Base-by-base conservation (phyloP, 1,140 invertebrate species). In the Oryzaephilus surinamensis region DNA sequence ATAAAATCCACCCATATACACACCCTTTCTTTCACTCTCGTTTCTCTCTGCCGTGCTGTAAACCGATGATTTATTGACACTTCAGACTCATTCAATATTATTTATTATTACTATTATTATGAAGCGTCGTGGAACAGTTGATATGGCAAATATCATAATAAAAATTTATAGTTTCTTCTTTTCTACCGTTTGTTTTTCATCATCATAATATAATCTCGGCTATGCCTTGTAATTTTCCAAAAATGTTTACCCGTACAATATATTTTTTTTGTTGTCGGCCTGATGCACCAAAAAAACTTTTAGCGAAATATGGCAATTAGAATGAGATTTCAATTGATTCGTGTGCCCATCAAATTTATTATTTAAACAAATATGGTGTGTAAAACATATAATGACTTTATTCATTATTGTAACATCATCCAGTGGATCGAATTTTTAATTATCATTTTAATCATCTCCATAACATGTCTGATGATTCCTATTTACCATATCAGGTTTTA, bases 1-100 rank as follows among this genome's bases (percentile, higher is more conserved):
- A 45, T 55, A 48, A 55, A 51, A 48, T 44, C 46, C 41, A 38
- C 45, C 46, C 45, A n/a, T n/a, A n/a, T n/a, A n/a, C n/a, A n/a
- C n/a, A n/a, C n/a, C n/a, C n/a, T n/a, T n/a, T n/a, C n/a, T n/a
- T n/a, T n/a, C n/a, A n/a, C n/a, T n/a, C n/a, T n/a, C n/a, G n/a
- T n/a, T n/a, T n/a, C n/a, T n/a, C n/a, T n/a, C n/a, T n/a, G n/a
- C n/a, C n/a, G n/a, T n/a, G n/a, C n/a, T n/a, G n/a, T n/a, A n/a
- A n/a, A n/a, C n/a, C n/a, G n/a, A n/a, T n/a, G n/a, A n/a, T n/a
- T n/a, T n/a, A n/a, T n/a, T n/a, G n/a, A n/a, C n/a, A n/a, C n/a
- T n/a, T n/a, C n/a, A n/a, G n/a, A n/a, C n/a, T n/a, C n/a, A n/a
- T n/a, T n/a, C n/a, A n/a, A n/a, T n/a, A n/a, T n/a, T n/a, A n/a